Evolutionary conservation across 1,140 invertebrate species (phyloP).

Genomic region (Heliconius himera): DNA sequence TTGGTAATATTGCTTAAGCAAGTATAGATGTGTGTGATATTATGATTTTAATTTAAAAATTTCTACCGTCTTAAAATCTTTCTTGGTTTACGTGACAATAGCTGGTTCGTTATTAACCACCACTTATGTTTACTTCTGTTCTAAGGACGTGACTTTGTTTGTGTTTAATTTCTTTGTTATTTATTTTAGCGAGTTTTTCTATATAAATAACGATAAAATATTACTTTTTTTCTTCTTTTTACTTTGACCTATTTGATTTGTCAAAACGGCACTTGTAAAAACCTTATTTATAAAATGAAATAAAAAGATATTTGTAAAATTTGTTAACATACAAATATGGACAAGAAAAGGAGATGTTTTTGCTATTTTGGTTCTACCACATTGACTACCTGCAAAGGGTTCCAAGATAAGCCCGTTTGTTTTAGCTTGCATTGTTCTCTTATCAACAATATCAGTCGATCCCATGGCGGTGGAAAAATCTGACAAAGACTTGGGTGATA

Average conservation of each 20-base stretch:
- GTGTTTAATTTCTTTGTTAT: background rate
- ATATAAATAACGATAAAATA: background rate
- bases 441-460: slow-evolving; percentile 40
- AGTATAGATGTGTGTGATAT: background rate
- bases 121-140: background rate
- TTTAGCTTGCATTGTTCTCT: slow-evolving; percentile 47
- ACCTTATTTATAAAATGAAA: background rate
- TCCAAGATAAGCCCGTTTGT: slow-evolving; percentile 47
- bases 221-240: no score
- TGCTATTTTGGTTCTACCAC: slow-evolving; percentile 6
- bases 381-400: slow-evolving; percentile 46
- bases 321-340: slow-evolving; percentile 5
- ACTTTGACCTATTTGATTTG: background rate
- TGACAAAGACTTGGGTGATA: slow-evolving; percentile 13
- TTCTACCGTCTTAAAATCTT: background rate
- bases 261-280: background rate
- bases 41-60: background rate
- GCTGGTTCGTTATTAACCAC: background rate
- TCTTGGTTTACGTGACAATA: background rate
- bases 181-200: background rate
- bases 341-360: slow-evolving; percentile 2
- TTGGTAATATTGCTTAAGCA: no score
- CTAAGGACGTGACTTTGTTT: background rate
- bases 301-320: background rate
- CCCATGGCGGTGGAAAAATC: slow-evolving; percentile 17